A percentile compares a stretch with the other conserved stretches of the same genome.
phyloP scores from a whole-genome alignment of 2,888 invertebrate genomes.

The Dolichomitus sp. region DNA sequence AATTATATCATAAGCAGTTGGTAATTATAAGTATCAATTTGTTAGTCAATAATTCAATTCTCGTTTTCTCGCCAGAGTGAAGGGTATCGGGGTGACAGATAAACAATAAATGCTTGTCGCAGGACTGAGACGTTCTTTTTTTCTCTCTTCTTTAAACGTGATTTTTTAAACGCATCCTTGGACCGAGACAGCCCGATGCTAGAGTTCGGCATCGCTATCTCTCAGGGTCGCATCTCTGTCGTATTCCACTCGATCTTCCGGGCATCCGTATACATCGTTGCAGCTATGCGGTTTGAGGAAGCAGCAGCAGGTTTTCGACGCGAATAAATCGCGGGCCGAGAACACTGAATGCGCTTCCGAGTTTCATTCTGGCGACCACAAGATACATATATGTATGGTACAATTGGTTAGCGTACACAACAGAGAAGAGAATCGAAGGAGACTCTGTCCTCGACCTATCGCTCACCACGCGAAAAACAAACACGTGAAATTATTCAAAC shows the following conservation, averaged over 20 bases:
- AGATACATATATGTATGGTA: background rate
- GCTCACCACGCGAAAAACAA: constrained; percentile 28
- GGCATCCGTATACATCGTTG: constrained; percentile 11
- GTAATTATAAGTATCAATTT: too few relatives aligned
- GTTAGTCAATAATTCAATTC: too few relatives aligned
- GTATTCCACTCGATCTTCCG: constrained; percentile 61
- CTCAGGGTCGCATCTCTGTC: constrained; percentile 39
- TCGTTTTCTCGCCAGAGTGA: too few relatives aligned
- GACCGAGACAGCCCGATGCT: constrained; percentile 3
- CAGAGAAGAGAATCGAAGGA: constrained; percentile 55
- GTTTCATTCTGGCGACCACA: constrained; percentile 24
- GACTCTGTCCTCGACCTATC: constrained; percentile 60
- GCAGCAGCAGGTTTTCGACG: constrained; percentile 48
- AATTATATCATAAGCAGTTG: too few relatives aligned
- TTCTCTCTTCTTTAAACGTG: too few relatives aligned
- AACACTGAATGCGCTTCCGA: constrained; percentile 38
- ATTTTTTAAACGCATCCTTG: background rate
- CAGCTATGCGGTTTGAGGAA: constrained; percentile 7
- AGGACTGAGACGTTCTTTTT: too few relatives aligned
- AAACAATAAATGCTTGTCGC: background rate
- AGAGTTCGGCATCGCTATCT: constrained; percentile 47
- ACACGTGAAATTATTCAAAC: background rate
- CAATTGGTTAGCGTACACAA: constrained; percentile 19
- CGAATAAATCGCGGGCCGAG: constrained; percentile 23
- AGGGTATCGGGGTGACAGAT: too few relatives aligned